Percentiles rank a stretch among this genome's conserved stretches.
Evolutionary conservation across 35 echinoderm and acorn worm genomes (phyloP).

Genomic region (Apostichopus japonicus): DNA sequence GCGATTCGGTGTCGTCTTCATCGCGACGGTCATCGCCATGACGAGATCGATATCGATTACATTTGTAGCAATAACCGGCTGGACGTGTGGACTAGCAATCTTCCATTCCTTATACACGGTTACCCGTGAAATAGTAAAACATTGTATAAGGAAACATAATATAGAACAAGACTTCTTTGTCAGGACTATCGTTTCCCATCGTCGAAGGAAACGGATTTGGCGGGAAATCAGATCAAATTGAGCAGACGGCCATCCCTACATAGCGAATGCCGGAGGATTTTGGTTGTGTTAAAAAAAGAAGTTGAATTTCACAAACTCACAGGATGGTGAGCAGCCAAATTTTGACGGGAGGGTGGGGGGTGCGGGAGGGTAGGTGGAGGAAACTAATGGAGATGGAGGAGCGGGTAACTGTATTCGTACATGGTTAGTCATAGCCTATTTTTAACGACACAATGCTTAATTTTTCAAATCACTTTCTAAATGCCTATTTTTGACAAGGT

Average conservation of each 20-base stretch:
- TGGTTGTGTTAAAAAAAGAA: too few relatives aligned
- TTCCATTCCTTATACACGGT: slow-evolving; percentile 20
- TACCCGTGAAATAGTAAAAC: background rate
- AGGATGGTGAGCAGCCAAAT: too few relatives aligned
- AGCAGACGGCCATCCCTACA: background rate
- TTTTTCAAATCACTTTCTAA: too few relatives aligned
- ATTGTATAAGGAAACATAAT: background rate
- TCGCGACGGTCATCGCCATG: background rate
- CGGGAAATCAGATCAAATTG: slow-evolving; percentile 1
- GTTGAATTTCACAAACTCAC: too few relatives aligned
- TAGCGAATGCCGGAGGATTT: background rate
- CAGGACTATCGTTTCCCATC: background rate
- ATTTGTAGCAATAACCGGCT: slow-evolving; percentile 12
- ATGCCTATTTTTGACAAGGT: too few relatives aligned
- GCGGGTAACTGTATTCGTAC: too few relatives aligned
- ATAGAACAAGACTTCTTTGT: background rate
- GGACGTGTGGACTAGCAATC: slow-evolving; percentile 3
- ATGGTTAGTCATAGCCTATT: too few relatives aligned
- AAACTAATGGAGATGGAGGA: too few relatives aligned
- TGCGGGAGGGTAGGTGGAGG: too few relatives aligned
- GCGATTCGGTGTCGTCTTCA: slow-evolving; percentile 24
- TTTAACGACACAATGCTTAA: too few relatives aligned
- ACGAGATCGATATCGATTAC: slow-evolving; percentile 10
- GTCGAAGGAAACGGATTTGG: background rate
- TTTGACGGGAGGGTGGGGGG: too few relatives aligned